A percentile compares a stretch with the other conserved stretches of the same genome.
Conservation (phyloP, 2,113 vertebrate genomes). For the Apteryx mantelli region DNA sequence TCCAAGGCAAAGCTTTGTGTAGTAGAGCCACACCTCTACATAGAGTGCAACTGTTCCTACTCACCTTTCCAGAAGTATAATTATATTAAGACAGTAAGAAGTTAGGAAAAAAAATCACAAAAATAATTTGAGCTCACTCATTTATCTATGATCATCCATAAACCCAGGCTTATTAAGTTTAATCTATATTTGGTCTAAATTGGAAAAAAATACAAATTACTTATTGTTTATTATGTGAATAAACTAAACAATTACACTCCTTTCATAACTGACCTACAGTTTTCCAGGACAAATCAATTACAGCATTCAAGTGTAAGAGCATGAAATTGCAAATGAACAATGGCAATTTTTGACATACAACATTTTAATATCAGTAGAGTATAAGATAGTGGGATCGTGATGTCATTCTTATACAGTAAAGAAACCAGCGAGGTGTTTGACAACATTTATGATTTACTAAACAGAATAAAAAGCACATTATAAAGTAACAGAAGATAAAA, state of each 20-base stretch:
- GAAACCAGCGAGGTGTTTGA: neutral
- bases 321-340: neutral
- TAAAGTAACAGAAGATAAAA: neutral
- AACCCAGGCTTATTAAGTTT: neutral
- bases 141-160: neutral
- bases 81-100: neutral
- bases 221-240: neutral
- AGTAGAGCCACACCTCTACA: neutral
- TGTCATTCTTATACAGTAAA: neutral
- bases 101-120: too few species aligned
- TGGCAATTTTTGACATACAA: neutral
- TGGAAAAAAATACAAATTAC: neutral
- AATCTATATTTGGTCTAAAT: neutral
- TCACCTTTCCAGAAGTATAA: neutral
- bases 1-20: neutral
- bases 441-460: conserved; percentile 8
- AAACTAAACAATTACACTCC: neutral
- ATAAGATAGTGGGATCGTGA: neutral
- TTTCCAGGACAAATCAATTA: neutral
- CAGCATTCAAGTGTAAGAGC: neutral
- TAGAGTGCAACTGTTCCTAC: neutral
- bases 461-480: neutral
- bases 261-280: neutral
- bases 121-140: neutral
- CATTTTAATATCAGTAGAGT: neutral